A percentile compares a stretch with the other conserved stretches of the same genome.
Evolutionary conservation across 2,113 vertebrate genomes (phyloP).

Genomic region (Colaptes auratus): DNA sequence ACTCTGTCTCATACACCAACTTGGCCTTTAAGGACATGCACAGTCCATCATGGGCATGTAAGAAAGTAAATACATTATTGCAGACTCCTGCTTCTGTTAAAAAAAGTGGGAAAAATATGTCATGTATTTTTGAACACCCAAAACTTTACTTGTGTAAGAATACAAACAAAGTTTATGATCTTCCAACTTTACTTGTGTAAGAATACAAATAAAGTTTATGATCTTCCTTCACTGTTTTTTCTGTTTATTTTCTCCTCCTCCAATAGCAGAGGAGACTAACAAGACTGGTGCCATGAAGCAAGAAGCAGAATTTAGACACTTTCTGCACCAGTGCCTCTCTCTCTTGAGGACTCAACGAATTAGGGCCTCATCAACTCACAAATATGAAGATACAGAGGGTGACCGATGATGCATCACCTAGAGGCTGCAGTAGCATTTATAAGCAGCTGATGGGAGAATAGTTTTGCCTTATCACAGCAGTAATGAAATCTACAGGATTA

Average conservation of each 20-base stretch:
- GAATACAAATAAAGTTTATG: background rate
- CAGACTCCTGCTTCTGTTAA: background rate
- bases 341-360: constrained; percentile 7
- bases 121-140: background rate
- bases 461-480: background rate
- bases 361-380: background rate
- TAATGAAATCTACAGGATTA: background rate
- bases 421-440: background rate
- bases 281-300: background rate
- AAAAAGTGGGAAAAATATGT: background rate
- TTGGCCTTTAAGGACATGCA: background rate
- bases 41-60: too few species aligned
- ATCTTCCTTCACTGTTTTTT: background rate
- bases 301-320: background rate
- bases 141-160: background rate
- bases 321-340: background rate
- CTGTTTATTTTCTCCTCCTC: background rate
- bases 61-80: background rate
- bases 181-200: background rate
- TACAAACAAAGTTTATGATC: background rate
- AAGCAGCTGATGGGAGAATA: background rate
- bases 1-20: background rate
- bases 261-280: background rate
- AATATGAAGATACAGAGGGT: background rate
- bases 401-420: background rate